A percentile compares a stretch with the other conserved stretches of the same genome.
phyloP scores from a whole-genome alignment of 2,888 invertebrate genomes.

The Allophyes oxyacanthae region DNA sequence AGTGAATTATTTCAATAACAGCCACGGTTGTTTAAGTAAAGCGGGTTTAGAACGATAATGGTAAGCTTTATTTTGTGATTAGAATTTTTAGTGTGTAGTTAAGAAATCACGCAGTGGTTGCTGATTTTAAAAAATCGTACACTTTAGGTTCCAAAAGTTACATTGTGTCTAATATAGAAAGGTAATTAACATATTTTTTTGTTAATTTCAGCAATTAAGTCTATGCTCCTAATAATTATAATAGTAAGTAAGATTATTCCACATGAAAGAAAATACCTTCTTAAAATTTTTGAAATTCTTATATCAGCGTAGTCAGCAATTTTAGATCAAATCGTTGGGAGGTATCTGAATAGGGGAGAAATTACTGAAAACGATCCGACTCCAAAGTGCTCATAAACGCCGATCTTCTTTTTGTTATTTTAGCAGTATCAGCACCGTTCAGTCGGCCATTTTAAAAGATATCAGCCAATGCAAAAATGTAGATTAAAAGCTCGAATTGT shows the following conservation, averaged over 20 bases:
- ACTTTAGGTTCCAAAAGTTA: not conserved
- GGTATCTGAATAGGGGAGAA: constrained; percentile 47
- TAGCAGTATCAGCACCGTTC: constrained; percentile 37
- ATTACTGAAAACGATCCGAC: constrained; percentile 47
- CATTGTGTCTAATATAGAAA: too few relatives aligned
- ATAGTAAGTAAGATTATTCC: too few relatives aligned
- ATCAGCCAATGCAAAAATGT: constrained; percentile 34
- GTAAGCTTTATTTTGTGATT: not conserved
- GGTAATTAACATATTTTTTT: too few relatives aligned
- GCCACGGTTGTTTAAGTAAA: constrained; percentile 33
- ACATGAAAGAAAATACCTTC: too few relatives aligned
- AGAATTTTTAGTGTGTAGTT: not conserved
- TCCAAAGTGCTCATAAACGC: constrained; percentile 49
- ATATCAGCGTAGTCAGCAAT: constrained; percentile 41
- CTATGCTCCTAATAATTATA: too few relatives aligned
- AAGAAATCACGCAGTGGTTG: not conserved
- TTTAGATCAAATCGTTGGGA: constrained; percentile 43
- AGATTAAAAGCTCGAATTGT: constrained; percentile 33
- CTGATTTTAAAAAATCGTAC: constrained; percentile 14
- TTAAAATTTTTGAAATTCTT: too few relatives aligned
- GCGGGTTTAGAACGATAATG: constrained; percentile 2
- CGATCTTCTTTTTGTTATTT: constrained; percentile 49
- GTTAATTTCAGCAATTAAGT: too few relatives aligned
- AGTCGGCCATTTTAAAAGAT: constrained; percentile 26
- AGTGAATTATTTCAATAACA: constrained; percentile 61